These are phyloP conservation scores for Rhynchomys soricoides DNA, from an alignment of 2,113 vertebrate species.

Conservation along the genomic window DNA sequence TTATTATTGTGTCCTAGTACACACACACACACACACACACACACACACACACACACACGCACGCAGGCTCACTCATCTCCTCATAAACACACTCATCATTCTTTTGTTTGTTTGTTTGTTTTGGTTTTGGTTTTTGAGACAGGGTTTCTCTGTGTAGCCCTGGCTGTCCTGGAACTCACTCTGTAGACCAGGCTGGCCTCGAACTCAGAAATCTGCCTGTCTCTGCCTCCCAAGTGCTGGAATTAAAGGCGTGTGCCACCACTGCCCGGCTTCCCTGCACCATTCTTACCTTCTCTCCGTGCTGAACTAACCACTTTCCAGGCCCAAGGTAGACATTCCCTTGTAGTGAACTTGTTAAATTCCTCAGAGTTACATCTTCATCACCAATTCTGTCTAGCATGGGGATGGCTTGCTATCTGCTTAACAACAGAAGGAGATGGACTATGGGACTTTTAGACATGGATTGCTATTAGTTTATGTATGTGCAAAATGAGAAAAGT, in stretches of 20 bases:
- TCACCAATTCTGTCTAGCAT: neutral
- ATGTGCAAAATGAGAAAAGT: neutral
- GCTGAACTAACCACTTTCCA: neutral
- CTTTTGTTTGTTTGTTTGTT: too few species aligned
- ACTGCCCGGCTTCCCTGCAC: too few species aligned
- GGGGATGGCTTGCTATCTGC: neutral
- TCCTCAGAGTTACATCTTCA: neutral
- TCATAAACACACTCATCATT: too few species aligned
- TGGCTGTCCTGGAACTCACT: too few species aligned
- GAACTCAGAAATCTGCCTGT: too few species aligned
- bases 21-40: accelerated
- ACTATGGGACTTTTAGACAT: accelerated
- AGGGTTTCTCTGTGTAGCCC: too few species aligned
- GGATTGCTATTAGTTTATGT: neutral
- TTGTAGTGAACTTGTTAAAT: neutral
- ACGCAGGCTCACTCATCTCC: too few species aligned
- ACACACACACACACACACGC: neutral
- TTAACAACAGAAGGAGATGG: neutral
- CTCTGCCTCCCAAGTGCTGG: too few species aligned
- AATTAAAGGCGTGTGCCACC: too few species aligned
- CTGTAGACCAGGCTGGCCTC: too few species aligned
- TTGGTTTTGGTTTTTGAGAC: too few species aligned
- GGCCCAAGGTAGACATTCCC: neutral
- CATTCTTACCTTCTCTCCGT: neutral
- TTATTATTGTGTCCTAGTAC: neutral